Evolutionary conservation across 2,113 vertebrate species (phyloP).

Genomic region (Pteropus alecto): DNA sequence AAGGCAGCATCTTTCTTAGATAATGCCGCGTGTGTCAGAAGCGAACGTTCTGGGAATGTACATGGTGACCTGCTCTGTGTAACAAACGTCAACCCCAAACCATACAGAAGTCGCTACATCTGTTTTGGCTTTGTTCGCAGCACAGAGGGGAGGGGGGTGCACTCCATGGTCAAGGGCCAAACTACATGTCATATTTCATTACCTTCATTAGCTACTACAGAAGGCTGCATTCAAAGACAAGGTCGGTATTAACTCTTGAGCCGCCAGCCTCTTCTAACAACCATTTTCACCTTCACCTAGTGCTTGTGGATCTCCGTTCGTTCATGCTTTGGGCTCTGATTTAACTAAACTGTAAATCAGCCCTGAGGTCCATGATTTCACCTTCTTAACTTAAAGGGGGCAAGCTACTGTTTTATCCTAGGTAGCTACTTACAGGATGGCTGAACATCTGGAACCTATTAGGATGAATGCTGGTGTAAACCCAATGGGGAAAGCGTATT

Average conservation of each 20-base stretch:
- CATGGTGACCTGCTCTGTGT: constrained; percentile 75
- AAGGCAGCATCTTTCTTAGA: constrained; percentile 59
- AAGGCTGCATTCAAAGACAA: constrained; percentile 79
- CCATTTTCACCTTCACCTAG: constrained; percentile 28
- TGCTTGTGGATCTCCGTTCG: not conserved
- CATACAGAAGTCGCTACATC: constrained; percentile 81
- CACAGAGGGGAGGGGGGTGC: constrained; percentile 82
- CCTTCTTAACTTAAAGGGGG: constrained; percentile 51
- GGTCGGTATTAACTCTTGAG: constrained; percentile 82
- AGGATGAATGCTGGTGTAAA: constrained; percentile 73
- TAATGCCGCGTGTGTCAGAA: constrained; percentile 68
- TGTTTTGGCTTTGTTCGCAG: constrained; percentile 87
- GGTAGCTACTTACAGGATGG: constrained; percentile 53
- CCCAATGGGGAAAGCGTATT: constrained; percentile 79
- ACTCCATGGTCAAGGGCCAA: constrained; percentile 87
- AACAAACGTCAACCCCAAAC: constrained; percentile 79
- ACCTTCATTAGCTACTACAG: constrained; percentile 88
- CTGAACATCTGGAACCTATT: constrained; percentile 82
- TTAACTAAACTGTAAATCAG: constrained; percentile 64
- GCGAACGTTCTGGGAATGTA: constrained; percentile 66
- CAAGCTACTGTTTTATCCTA: constrained; percentile 63
- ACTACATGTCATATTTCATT: constrained; percentile 89
- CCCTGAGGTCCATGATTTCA: constrained; percentile 47
- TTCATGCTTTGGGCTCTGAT: constrained; percentile 55
- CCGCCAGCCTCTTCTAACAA: constrained; percentile 59